phyloP scores from a whole-genome alignment of 2,888 invertebrate species.

The Ennomos quercinarius region DNA sequence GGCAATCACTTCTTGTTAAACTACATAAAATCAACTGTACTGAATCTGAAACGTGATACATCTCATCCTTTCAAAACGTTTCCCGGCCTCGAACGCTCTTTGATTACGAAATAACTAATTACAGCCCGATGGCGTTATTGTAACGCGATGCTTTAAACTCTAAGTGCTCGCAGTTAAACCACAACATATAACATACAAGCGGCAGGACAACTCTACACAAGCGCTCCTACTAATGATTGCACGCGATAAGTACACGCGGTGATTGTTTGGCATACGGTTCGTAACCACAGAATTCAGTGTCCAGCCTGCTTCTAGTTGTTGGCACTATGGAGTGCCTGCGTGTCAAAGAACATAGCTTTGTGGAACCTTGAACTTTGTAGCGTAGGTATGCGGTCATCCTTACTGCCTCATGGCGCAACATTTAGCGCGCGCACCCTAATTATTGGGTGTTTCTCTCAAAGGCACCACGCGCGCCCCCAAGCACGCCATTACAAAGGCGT shows the following conservation, averaged over 20 bases:
- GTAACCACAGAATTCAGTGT: no score
- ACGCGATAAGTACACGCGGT: no score
- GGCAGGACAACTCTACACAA: no score
- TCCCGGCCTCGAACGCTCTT: slow-evolving; percentile 9
- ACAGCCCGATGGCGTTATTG: slow-evolving; percentile 18
- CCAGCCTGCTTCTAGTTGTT: no score
- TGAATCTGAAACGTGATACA: slow-evolving; percentile 16
- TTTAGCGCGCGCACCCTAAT: slow-evolving; percentile 16
- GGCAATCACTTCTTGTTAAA: slow-evolving; percentile 6
- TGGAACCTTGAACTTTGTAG: no score
- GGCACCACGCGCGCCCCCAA: slow-evolving; percentile 9
- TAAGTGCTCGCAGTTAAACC: not conserved
- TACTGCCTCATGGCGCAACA: not conserved
- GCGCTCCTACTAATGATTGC: no score
- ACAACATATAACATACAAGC: no score
- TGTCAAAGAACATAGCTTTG: no score
- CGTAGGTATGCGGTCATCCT: slow-evolving; percentile 1
- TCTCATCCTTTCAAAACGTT: slow-evolving; percentile 14
- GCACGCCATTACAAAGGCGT: slow-evolving; percentile 16
- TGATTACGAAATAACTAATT: slow-evolving; percentile 24
- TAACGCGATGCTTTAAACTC: slow-evolving; percentile 26
- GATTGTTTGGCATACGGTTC: no score
- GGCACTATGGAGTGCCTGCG: no score
- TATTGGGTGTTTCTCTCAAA: slow-evolving; percentile 16
- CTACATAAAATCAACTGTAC: not conserved